Evolutionary conservation across 2,797 vertebrate species (phyloP).

Genomic region (Myotis findleyi): DNA sequence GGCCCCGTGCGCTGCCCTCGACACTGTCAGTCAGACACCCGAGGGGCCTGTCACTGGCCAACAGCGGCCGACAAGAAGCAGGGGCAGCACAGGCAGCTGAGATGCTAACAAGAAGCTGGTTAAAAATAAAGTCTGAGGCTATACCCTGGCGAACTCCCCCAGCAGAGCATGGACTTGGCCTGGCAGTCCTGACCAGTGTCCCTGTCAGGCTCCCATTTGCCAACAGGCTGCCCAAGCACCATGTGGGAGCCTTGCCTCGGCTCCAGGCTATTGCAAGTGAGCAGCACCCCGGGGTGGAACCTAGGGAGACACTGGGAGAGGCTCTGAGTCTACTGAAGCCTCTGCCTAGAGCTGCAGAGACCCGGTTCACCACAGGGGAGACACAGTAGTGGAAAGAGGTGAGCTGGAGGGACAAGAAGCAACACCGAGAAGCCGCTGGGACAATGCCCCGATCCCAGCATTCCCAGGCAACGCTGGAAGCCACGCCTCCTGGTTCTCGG

Average conservation of each 20-base stretch:
- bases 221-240: rapidly evolving
- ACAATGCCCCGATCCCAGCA: background rate
- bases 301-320: background rate
- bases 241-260: rapidly evolving
- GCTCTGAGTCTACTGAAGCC: background rate
- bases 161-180: background rate
- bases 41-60: background rate
- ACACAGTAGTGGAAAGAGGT: background rate
- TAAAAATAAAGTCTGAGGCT: background rate
- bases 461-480: background rate
- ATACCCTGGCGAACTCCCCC: background rate
- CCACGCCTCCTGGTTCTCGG: background rate
- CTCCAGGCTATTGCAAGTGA: background rate
- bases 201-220: background rate
- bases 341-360: background rate
- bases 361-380: background rate
- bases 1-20: rapidly evolving
- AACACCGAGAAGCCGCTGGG: background rate
- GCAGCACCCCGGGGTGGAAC: background rate
- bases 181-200: background rate
- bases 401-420: background rate
- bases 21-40: background rate
- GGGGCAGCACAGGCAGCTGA: background rate
- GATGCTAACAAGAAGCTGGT: background rate
- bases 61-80: background rate